A percentile compares a stretch with the other conserved stretches of the same genome.
These are phyloP conservation scores for Mungos mungo DNA, from an alignment of 2,113 vertebrate genomes.

Conservation along the genomic window DNA sequence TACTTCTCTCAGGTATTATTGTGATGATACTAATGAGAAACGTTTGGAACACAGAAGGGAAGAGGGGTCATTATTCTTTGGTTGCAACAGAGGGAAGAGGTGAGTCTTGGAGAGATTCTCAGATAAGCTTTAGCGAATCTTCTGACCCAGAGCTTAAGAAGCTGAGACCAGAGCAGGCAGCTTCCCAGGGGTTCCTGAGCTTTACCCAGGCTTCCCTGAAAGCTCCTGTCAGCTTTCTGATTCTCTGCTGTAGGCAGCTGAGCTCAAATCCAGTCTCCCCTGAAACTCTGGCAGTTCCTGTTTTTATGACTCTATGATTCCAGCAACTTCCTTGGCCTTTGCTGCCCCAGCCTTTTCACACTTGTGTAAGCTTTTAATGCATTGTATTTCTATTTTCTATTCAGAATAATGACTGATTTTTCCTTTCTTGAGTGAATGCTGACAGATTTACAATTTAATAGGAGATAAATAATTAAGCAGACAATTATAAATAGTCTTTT, in stretches of 20 bases:
- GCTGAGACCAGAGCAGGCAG: rapidly evolving
- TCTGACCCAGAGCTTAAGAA: not conserved
- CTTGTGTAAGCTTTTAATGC: not conserved
- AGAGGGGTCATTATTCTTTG: not conserved
- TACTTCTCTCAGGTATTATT: not conserved
- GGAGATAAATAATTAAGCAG: not conserved
- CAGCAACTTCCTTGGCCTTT: not conserved
- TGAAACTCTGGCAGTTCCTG: not conserved
- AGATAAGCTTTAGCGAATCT: not conserved
- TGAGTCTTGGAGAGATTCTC: not conserved
- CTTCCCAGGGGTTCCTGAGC: not conserved
- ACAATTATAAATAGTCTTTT: not conserved
- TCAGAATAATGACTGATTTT: not conserved
- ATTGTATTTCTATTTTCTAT: not conserved
- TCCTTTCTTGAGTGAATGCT: not conserved
- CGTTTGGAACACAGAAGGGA: not conserved
- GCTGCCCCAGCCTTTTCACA: not conserved
- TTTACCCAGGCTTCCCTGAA: not conserved
- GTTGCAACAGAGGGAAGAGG: not conserved
- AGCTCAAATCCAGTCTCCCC: not conserved
- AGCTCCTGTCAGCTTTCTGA: rapidly evolving
- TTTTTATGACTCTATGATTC: not conserved
- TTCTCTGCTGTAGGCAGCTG: not conserved
- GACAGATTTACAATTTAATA: not conserved
- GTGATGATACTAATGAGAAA: not conserved